Evolutionary conservation across 2,888 invertebrate genomes (phyloP).

Genomic region (Arrhopalites spinosus): DNA sequence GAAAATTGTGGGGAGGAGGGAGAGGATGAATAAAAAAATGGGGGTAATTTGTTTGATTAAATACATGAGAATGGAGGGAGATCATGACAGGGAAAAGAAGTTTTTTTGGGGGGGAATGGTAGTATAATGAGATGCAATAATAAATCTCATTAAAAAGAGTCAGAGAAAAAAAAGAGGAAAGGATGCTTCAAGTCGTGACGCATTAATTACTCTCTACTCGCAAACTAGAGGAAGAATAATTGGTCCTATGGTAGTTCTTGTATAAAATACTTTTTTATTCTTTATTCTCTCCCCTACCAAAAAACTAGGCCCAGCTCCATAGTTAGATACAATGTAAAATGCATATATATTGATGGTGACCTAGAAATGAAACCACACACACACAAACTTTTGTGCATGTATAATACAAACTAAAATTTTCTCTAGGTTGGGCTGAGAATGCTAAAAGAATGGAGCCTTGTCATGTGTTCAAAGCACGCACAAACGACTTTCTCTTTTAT

Average conservation of each 20-base stretch:
- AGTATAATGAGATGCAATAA: constrained; percentile 9
- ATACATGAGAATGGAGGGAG: background rate
- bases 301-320: background rate
- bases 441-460: no score
- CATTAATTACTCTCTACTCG: constrained; percentile 22
- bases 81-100: background rate
- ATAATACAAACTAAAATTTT: no score
- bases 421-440: no score
- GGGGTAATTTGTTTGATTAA: background rate
- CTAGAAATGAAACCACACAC: background rate
- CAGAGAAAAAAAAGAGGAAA: background rate
- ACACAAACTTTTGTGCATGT: no score
- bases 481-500: background rate
- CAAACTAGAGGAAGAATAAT: constrained; percentile 16
- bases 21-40: background rate
- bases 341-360: background rate
- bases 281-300: background rate
- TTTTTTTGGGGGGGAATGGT: no score
- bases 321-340: no score
- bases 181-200: constrained; percentile 6
- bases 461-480: no score
- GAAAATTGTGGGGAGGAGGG: background rate
- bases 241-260: constrained; percentile 16
- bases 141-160: constrained; percentile 21
- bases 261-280: background rate